These are phyloP conservation scores for Canis aureus DNA, from an alignment of 2,113 vertebrate genomes.

Conservation along the genomic window DNA sequence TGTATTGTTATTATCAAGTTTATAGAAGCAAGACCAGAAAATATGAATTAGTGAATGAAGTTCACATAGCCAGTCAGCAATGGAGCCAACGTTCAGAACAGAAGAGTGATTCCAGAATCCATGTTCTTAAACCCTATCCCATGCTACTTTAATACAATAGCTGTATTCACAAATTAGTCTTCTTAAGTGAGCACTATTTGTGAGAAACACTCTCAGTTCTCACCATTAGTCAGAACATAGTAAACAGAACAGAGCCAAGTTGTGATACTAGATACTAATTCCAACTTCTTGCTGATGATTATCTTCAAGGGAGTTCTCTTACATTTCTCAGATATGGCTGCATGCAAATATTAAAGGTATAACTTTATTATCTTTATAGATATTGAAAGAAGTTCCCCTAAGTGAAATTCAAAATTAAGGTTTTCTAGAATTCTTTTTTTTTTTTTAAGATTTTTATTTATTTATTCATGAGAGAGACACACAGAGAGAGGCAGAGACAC, in stretches of 20 bases:
- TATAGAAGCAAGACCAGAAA: neutral
- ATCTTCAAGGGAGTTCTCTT: neutral
- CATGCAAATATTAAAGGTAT: neutral
- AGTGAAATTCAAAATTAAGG: neutral
- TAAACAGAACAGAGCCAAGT: neutral
- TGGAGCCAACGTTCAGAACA: neutral
- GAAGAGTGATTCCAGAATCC: neutral
- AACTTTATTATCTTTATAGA: neutral
- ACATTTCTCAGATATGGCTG: neutral
- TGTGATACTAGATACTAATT: neutral
- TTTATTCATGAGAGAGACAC: no score
- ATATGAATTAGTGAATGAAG: neutral
- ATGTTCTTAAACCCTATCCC: neutral
- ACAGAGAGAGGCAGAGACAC: no score
- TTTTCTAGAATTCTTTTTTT: neutral
- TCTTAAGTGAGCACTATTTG: neutral
- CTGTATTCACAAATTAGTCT: neutral
- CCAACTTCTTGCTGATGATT: neutral
- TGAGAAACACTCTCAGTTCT: neutral
- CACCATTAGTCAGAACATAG: neutral
- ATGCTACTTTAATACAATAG: neutral
- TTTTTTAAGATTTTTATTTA: no score
- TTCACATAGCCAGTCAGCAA: neutral
- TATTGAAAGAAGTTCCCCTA: neutral
- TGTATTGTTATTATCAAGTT: neutral